Conservation (phyloP, 2,113 vertebrate genomes). For the Xyliphius kryptos region DNA sequence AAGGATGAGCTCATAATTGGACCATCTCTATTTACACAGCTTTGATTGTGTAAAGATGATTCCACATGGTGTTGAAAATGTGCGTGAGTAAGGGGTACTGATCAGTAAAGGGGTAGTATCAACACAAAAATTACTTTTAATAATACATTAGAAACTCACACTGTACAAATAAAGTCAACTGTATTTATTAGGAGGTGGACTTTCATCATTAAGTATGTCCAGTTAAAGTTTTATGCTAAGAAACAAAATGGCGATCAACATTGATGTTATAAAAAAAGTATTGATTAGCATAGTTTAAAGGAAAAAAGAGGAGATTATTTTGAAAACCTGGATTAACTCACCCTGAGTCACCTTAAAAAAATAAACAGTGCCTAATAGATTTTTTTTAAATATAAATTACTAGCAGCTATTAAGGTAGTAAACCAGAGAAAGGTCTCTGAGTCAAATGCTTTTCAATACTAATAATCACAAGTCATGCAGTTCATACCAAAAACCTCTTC, state of each 20-base stretch:
- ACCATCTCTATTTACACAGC: too few species aligned
- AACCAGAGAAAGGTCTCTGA: too few species aligned
- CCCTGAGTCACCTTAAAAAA: slow-evolving; percentile 65
- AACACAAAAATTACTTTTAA: slow-evolving; percentile 24
- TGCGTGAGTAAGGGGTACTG: slow-evolving; percentile 7
- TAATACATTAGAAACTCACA: too few species aligned
- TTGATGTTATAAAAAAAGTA: too few species aligned
- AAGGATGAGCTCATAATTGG: slow-evolving; percentile 38
- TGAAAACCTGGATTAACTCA: too few species aligned
- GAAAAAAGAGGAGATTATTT: too few species aligned
- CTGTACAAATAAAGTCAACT: slow-evolving; percentile 40
- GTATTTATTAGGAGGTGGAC: slow-evolving; percentile 39
- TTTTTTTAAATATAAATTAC: slow-evolving; percentile 14
- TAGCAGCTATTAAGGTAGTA: too few species aligned
- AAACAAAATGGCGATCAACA: too few species aligned
- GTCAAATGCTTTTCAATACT: slow-evolving; percentile 59
- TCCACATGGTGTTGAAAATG: slow-evolving; percentile 34
- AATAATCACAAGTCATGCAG: slow-evolving; percentile 52
- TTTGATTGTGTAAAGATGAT: slow-evolving; percentile 33
- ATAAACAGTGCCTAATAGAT: too few species aligned
- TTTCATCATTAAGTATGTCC: too few species aligned
- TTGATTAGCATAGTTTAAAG: too few species aligned
- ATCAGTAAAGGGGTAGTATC: slow-evolving; percentile 21
- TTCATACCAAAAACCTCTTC: slow-evolving; percentile 50
- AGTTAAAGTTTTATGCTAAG: too few species aligned